These are phyloP conservation scores for Pantherophis vulpinus DNA, from an alignment of 2,797 vertebrate genomes.

Conservation along the genomic window DNA sequence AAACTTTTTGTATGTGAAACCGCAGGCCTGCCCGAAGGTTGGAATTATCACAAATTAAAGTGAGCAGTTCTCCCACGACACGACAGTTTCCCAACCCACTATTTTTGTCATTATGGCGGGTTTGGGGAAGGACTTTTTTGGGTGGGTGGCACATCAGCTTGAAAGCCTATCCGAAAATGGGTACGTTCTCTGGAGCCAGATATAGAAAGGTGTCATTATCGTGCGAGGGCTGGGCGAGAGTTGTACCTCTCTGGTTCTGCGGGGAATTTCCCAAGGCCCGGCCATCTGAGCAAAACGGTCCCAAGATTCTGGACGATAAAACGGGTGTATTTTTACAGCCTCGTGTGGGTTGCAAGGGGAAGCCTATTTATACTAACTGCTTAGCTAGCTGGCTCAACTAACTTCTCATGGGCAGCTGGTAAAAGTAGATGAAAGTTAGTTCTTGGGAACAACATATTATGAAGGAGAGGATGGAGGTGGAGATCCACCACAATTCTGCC, in stretches of 20 bases:
- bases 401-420: not conserved
- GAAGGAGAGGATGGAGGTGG: not conserved
- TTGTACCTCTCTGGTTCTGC: not conserved
- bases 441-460: not conserved
- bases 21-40: conserved; percentile 40
- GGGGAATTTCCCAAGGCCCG: conserved; percentile 10
- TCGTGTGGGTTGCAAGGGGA: not conserved
- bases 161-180: not conserved
- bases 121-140: conserved; percentile 7
- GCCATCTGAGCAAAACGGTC: not conserved
- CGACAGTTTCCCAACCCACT: conserved; percentile 8
- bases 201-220: not conserved
- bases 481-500: not conserved
- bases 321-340: not conserved
- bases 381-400: not conserved
- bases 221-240: not conserved
- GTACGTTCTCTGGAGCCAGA: not conserved
- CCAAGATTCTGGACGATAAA: not conserved
- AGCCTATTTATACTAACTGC: not conserved
- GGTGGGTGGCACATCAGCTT: not conserved
- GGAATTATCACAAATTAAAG: conserved; percentile 18
- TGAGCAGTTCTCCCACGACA: conserved; percentile 6
- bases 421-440: not conserved
- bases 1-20: conserved; percentile 47
- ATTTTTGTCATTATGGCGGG: not conserved